Base-by-base conservation (phyloP, 2,113 vertebrate genomes). In the Strigops habroptila region DNA sequence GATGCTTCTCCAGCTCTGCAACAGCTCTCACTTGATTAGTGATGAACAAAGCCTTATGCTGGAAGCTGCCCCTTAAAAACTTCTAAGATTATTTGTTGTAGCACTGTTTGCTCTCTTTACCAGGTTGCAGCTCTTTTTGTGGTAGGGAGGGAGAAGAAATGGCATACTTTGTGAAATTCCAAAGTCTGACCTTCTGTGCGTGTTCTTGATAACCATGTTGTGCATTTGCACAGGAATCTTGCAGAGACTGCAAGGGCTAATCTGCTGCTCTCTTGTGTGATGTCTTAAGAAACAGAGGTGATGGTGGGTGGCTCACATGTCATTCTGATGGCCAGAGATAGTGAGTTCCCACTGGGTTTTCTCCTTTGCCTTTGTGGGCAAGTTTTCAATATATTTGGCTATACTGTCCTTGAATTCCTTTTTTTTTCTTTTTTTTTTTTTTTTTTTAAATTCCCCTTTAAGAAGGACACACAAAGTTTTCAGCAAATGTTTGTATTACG, bases 131-230 rank as follows among this genome's bases (percentile, higher is more conserved):
- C 28, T 10, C 5, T 63, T 37, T 18, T 52, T 78, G 10, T 49
- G 46, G 28, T 21, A 63, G 19, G 14, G 39, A 76, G 28, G 62
- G 48, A 79, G 48, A 49, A 76, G 24, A 55, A 53, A 19, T 14
- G 53, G 24, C 46, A 63, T 4, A 5, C 60, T 46, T 43, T 68
- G 43, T 44, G 52, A 35, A 33, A 67, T 91, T 88, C 41, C 44
- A 22, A 28, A n/a, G 30, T 69, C 39, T 19, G 39, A 52, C n/a
- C 18, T 71, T 60, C n/a, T 41, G 31, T 75, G 51, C 18, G 2
- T 35, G 3, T 43, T 65, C 35, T 33, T 37, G 39, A 24, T 31
- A 62, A 65, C 14, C 15, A 28, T 0, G 1, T 33, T 0, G 1
- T 23, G 41, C 21, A 24, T 63, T 79, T 46, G 44, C 48, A 43